Conservation (phyloP, 2,888 invertebrate species). For the Tuta absoluta region DNA sequence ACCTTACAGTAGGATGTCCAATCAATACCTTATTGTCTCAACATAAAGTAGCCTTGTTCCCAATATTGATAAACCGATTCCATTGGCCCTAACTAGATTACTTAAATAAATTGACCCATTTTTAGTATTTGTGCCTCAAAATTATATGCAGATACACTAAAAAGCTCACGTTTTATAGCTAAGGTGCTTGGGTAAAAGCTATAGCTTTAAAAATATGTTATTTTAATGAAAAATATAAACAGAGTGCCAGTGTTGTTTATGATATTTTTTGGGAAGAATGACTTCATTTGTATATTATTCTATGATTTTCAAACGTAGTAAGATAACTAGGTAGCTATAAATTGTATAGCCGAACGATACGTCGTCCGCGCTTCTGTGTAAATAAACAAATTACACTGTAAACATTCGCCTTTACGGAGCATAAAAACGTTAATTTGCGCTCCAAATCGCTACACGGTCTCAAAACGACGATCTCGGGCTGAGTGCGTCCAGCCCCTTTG, state of each 20-base stretch:
- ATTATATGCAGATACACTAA: neutral
- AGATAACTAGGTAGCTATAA: constrained; percentile 42
- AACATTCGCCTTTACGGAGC: constrained; percentile 69
- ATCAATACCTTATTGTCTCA: constrained; percentile 15
- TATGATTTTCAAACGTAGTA: constrained; percentile 9
- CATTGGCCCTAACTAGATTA: constrained; percentile 10
- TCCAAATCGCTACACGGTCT: constrained; percentile 49
- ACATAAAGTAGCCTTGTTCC: constrained; percentile 1
- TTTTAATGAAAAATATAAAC: neutral
- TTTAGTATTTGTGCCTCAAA: neutral
- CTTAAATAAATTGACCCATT: neutral
- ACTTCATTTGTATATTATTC: constrained; percentile 23
- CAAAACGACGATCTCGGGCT: constrained; percentile 38
- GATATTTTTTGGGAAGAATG: constrained; percentile 7
- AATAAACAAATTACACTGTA: constrained; percentile 76
- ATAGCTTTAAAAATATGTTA: neutral
- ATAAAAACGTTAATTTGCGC: constrained; percentile 64
- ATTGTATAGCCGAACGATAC: constrained; percentile 36
- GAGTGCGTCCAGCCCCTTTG: constrained; percentile 35
- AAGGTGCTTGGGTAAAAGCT: neutral
- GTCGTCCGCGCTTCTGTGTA: constrained; percentile 61
- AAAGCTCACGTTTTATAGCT: neutral
- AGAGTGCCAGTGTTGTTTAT: constrained; percentile 6
- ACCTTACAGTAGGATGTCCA: neutral
- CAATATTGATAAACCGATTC: neutral